Conservation (phyloP, 2,797 vertebrate genomes). For the Basileuterus tristriatus region DNA sequence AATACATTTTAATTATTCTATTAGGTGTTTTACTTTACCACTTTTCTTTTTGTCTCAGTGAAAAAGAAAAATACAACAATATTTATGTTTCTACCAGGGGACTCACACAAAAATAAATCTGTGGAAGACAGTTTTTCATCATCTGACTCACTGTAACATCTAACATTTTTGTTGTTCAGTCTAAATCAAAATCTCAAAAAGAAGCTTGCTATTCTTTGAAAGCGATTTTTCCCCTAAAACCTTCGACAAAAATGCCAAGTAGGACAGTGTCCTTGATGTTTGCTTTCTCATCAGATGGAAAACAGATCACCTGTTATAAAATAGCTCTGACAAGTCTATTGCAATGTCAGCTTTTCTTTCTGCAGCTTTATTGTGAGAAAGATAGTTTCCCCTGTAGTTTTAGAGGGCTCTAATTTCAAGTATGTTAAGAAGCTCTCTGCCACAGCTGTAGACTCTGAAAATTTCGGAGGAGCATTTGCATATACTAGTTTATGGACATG, state of each 20-base stretch:
- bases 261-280: slow-evolving; percentile 34
- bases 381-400: neutral
- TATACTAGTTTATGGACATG: neutral
- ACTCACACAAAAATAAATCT: neutral
- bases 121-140: neutral
- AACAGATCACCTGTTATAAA: slow-evolving; percentile 9
- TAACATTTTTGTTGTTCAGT: neutral
- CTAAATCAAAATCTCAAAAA: slow-evolving; percentile 43
- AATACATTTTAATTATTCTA: neutral
- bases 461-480: neutral
- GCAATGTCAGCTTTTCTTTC: slow-evolving; percentile 43
- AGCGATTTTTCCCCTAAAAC: neutral
- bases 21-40: neutral
- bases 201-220: neutral
- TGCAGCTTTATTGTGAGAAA: neutral
- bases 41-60: neutral
- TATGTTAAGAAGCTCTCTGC: neutral
- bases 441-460: neutral
- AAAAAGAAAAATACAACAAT: neutral
- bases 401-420: neutral
- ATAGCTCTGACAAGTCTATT: slow-evolving; percentile 32
- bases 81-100: neutral
- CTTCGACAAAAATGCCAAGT: neutral
- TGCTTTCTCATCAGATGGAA: slow-evolving; percentile 10
- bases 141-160: neutral